Percentiles rank a stretch among this genome's conserved stretches.
phyloP scores from a whole-genome alignment of 1,140 invertebrate species.

The Drosophila arizonae region DNA sequence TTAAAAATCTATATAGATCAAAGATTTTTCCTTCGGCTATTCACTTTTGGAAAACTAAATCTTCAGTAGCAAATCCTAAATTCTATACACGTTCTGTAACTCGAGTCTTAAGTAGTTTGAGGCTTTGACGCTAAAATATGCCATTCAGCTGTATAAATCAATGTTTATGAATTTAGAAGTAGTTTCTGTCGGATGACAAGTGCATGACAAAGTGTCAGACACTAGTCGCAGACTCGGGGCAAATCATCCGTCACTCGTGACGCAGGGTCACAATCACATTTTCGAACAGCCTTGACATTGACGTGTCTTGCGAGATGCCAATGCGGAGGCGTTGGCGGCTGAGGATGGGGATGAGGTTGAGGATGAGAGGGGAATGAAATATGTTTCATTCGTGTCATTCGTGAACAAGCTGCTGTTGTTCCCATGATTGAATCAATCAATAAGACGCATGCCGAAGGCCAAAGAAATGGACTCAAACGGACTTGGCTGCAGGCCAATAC shows the following conservation, averaged over 20 bases:
- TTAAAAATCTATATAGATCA: too few species aligned
- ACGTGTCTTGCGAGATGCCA: slow-evolving; percentile 4
- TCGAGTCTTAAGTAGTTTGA: not conserved
- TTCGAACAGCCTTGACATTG: slow-evolving; percentile 54
- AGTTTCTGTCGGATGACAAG: slow-evolving; percentile 4
- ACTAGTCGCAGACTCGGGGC: slow-evolving; percentile 39
- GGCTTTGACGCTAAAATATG: not conserved
- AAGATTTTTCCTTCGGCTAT: too few species aligned
- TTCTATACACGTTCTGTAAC: too few species aligned
- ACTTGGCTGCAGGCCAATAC: slow-evolving; percentile 48
- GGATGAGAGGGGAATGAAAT: slow-evolving; percentile 1
- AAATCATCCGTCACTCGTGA: slow-evolving; percentile 58
- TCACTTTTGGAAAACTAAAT: too few species aligned
- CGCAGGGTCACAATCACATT: slow-evolving; percentile 38
- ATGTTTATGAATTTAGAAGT: slow-evolving; percentile 6
- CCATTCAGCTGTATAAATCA: slow-evolving; percentile 3
- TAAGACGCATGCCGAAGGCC: slow-evolving; percentile 44
- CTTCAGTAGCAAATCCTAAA: too few species aligned
- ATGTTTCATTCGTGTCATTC: slow-evolving; percentile 12
- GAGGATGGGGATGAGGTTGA: not conserved
- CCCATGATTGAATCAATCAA: slow-evolving; percentile 76
- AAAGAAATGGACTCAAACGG: slow-evolving; percentile 22
- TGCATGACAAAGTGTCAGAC: slow-evolving; percentile 42
- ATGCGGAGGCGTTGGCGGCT: not conserved
- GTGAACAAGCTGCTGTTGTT: slow-evolving; percentile 63